Evolutionary conservation across 2,888 invertebrate species (phyloP), one percentile per base, ranked within the genome.

Genomic region (Eupithecia tripunctaria): DNA sequence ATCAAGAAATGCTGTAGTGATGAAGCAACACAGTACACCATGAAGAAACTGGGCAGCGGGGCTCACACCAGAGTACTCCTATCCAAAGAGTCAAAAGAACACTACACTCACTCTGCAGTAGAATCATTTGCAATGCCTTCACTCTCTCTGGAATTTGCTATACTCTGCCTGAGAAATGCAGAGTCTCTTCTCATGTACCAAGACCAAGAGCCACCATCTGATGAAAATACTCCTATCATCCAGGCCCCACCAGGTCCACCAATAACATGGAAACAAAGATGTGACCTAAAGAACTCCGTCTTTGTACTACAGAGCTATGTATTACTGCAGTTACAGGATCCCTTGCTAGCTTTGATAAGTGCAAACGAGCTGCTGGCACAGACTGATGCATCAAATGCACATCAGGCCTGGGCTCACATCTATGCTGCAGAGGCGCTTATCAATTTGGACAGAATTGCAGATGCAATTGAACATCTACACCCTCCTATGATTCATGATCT

Each of bases 401-500:
- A 94, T 79, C 97, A 97, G 88, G 95, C 98, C 80, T 94, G 99
- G 82, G 98, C 97, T 0, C 97, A 98, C 88, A 95, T 99, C 82
- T 99, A 99, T 89, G 97, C 97, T 68, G 98, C 98, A 0, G 98
- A 99, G 91, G 97, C 98, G 36, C 93, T 98, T 15, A 96, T 98
- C 69, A 96, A 97, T 82, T 92, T 98, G 85, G 97, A 98, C 85
- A 96, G 96, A 90, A 96, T 98, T 78, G 94, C 96, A 0, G 98
- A 98, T 88, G 98, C 98, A 1, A 95, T 98, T 15, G 96, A 97
- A 72, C 97, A 98, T 89, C 93, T 99, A 67, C 97, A 98, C 82
- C 97, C 97, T 1, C 96, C 97, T 67, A 96, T 96, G 88, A 95
- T 97, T 65, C 94, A 94, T 81, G 93, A 94, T 47, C 84, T 94